Conservation (phyloP, 2,797 vertebrate species). For the Pachyuromys duprasi region DNA sequence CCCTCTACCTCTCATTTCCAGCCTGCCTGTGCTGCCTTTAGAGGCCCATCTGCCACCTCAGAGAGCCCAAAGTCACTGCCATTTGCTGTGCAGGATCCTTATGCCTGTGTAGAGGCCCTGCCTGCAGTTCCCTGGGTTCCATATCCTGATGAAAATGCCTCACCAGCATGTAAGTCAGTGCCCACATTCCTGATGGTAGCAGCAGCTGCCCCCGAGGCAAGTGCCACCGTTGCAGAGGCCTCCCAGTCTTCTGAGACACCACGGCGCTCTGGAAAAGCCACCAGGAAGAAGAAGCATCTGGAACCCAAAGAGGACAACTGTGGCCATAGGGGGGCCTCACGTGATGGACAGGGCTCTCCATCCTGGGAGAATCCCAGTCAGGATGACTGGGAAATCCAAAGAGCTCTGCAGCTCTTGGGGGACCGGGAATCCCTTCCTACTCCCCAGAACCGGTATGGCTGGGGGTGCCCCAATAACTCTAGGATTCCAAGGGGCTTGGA, state of each 20-base stretch:
- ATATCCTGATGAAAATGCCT: background rate
- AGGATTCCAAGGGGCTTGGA: conserved; percentile 74
- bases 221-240: conserved; percentile 39
- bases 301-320: conserved; percentile 21
- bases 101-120: conserved; percentile 59
- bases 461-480: conserved; percentile 64
- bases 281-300: conserved; percentile 81
- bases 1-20: conserved; percentile 75
- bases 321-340: background rate
- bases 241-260: conserved; percentile 13
- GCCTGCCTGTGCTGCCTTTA: conserved; percentile 64
- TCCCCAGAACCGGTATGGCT: conserved; percentile 1
- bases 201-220: conserved; percentile 30
- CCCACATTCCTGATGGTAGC: conserved; percentile 55
- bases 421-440: conserved; percentile 30
- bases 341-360: conserved; percentile 36
- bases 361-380: conserved; percentile 45
- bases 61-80: conserved; percentile 73
- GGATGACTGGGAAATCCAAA: conserved; percentile 60
- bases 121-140: conserved; percentile 60
- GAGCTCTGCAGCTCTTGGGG: conserved; percentile 11
- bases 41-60: conserved; percentile 33
- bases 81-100: conserved; percentile 66
- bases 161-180: background rate
- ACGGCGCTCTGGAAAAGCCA: conserved; percentile 66